Conservation (phyloP, 2,888 invertebrate genomes). For the Eupsilia transversa region DNA sequence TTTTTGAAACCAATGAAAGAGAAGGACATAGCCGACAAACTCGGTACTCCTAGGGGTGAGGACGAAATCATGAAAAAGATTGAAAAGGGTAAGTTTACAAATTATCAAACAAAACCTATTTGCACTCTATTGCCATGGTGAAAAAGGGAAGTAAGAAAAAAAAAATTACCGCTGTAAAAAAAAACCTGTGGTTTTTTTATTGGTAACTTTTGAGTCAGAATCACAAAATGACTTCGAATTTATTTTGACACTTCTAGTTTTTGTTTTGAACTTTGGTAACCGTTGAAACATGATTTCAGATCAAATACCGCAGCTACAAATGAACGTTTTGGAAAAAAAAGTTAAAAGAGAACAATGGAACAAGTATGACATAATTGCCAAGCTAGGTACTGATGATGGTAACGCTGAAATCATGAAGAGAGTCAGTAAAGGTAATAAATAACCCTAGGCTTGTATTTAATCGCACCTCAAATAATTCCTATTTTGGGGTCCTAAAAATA, state of each 20-base stretch:
- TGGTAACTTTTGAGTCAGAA: no score
- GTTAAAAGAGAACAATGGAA: slow-evolving; percentile 1
- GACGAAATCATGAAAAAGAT: slow-evolving; percentile 25
- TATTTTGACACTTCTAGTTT: not conserved
- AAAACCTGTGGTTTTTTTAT: no score
- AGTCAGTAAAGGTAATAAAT: not conserved
- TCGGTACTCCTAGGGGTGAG: slow-evolving; percentile 5
- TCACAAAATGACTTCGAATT: no score
- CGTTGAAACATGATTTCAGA: not conserved
- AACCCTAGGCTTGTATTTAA: no score
- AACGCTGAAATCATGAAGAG: slow-evolving; percentile 1
- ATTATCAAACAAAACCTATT: not conserved
- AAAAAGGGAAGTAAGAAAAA: not conserved
- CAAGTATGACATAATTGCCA: not conserved
- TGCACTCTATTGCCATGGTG: not conserved
- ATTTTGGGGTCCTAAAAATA: no score
- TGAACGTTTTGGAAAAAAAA: not conserved
- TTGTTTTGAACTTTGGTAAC: not conserved
- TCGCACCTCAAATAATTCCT: no score
- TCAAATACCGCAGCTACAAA: not conserved
- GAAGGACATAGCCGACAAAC: slow-evolving; percentile 16
- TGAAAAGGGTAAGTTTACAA: slow-evolving; percentile 19
- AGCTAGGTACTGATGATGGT: not conserved
- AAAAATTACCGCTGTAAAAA: not conserved
- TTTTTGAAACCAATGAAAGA: slow-evolving; percentile 1